Conservation (phyloP, 2,797 vertebrate species). For the Propithecus deckenii region DNA sequence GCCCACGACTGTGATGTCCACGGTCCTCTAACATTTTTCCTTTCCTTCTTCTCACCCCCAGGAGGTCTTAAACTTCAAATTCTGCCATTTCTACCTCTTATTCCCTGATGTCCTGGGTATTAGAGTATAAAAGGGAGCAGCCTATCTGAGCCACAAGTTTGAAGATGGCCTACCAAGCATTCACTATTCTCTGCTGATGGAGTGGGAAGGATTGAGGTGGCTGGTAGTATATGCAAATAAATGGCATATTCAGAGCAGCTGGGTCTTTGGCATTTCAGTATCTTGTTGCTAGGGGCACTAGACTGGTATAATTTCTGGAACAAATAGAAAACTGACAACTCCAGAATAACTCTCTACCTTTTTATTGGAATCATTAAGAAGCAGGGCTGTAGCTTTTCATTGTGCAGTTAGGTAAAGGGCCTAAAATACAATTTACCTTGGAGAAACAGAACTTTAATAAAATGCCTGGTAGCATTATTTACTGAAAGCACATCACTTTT, state of each 20-base stretch:
- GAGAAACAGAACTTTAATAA: constrained; percentile 44
- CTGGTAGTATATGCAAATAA: not conserved
- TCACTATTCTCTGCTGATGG: not conserved
- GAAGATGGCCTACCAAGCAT: not conserved
- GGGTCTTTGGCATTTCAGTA: not conserved
- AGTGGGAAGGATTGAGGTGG: not conserved
- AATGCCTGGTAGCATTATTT: constrained; percentile 7
- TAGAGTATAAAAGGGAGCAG: not conserved
- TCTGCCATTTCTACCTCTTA: constrained; percentile 25
- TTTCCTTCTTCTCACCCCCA: not conserved
- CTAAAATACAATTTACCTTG: constrained; percentile 30
- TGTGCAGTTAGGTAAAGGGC: not conserved
- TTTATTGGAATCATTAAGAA: not conserved
- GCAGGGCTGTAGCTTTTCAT: not conserved
- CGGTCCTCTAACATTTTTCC: not conserved
- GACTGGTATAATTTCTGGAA: not conserved
- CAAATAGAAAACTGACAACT: constrained; percentile 28
- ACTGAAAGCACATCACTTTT: not conserved
- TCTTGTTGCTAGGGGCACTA: not conserved
- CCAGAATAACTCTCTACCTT: not conserved
- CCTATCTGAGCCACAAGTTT: not conserved
- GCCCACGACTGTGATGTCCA: not conserved
- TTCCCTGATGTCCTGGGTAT: not conserved
- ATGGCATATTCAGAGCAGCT: not conserved
- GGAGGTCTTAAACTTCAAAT: constrained; percentile 34